Evolutionary conservation across 2,797 vertebrate species (phyloP).

Genomic region (Masticophis lateralis): DNA sequence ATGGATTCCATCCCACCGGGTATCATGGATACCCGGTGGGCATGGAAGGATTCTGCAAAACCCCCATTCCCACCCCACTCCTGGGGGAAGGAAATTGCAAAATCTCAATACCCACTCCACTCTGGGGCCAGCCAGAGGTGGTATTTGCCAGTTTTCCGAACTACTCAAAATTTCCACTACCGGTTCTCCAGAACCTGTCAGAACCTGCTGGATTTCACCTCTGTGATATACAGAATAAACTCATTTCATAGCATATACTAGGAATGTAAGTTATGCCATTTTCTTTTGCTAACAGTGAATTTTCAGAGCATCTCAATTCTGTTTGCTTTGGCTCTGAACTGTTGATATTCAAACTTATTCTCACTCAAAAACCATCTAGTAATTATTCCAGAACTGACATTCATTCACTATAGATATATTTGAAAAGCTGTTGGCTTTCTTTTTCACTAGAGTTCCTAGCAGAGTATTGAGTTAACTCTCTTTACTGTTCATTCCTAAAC

Average conservation of each 20-base stretch:
- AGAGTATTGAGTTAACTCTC: background rate
- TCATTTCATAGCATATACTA: background rate
- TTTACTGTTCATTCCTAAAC: background rate
- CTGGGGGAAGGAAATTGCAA: no score
- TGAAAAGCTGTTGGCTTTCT: background rate
- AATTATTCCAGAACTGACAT: background rate
- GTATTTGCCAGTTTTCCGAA: no score
- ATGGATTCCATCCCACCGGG: no score
- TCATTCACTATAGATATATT: background rate
- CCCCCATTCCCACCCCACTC: no score
- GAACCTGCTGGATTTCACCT: no score
- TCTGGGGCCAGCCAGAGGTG: no score
- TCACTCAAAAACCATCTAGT: background rate
- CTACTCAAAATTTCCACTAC: no score
- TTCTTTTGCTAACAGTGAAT: background rate
- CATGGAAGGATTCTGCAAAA: no score
- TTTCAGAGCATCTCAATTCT: background rate
- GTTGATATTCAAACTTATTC: background rate
- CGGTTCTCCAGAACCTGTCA: no score
- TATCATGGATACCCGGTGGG: no score
- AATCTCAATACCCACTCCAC: no score
- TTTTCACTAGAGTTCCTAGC: background rate
- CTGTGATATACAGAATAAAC: background rate
- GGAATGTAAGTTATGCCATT: background rate
- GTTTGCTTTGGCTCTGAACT: background rate